A percentile compares a stretch with the other conserved stretches of the same genome.
phyloP scores from a whole-genome alignment of 2,888 invertebrate species.

The Pimpla rufipes region DNA sequence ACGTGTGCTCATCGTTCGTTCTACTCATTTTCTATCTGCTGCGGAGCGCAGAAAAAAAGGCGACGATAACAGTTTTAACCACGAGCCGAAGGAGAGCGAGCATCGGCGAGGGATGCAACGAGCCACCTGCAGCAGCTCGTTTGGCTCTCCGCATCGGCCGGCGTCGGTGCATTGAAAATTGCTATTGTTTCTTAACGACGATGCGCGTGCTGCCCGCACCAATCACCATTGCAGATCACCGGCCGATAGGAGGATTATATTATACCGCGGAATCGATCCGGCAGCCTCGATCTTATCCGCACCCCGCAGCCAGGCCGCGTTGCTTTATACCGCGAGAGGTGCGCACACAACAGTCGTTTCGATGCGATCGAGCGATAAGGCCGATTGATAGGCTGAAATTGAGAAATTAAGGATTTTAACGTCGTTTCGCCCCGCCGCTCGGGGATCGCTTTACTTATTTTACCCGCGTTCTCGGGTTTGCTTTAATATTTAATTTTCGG shows the following conservation, averaged over 20 bases:
- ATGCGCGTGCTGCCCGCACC: constrained; percentile 13
- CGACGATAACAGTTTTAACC: background rate
- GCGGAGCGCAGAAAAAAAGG: constrained; percentile 1
- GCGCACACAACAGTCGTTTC: constrained; percentile 25
- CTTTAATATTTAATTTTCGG: background rate
- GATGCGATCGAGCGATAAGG: constrained; percentile 47
- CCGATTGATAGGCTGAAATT: constrained; percentile 41
- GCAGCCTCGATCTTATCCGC: constrained; percentile 56
- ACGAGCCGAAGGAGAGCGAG: background rate
- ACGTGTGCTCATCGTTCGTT: background rate
- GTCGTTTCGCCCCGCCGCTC: background rate
- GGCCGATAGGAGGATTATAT: constrained; percentile 51
- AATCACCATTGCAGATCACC: constrained; percentile 38
- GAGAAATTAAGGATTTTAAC: constrained; percentile 51
- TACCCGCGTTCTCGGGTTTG: background rate
- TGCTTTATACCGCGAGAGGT: constrained; percentile 5
- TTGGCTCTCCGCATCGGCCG: background rate
- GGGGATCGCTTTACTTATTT: background rate
- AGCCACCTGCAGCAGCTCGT: constrained; percentile 9
- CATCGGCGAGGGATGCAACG: background rate
- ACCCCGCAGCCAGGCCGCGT: constrained; percentile 13
- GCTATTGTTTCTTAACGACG: constrained; percentile 51
- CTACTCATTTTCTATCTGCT: background rate
- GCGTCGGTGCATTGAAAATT: constrained; percentile 26
- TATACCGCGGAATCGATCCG: constrained; percentile 33